Base-by-base conservation (phyloP, 2,888 invertebrate species). In the Pheosia tremula region DNA sequence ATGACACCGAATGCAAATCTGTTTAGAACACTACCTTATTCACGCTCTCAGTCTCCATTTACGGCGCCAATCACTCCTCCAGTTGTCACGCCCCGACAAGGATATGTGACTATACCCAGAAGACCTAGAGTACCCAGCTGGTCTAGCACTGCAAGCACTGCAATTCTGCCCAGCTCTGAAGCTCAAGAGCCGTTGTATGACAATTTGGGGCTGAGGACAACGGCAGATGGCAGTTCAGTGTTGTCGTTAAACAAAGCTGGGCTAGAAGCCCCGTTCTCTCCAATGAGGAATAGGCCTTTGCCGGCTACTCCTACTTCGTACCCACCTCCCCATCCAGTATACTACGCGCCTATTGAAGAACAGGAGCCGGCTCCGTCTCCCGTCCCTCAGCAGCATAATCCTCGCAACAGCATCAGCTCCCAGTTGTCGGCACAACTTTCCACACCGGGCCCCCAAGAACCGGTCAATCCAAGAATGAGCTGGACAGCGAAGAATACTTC, bases 51-150 rank as follows among this genome's bases (percentile, higher is more conserved):
- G 67, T 97, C 97, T n/a, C 97, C 97, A 0, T 97, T 97, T 75
- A 95, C 96, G 43, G 95, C 95, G 6, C 94, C 94, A 41, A 91
- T 94, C 4, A 92, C 94, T 54, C 95, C 95, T 7, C 96, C 96
- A 41, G 95, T 96, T 6, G 94, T 96, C 52, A 95, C 96, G 38
- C 96, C 96, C 5, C 95, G 96, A 68, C 97, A 97, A 83, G 97
- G 97, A 10, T 98, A 97, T 84, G 97, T 97, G 54, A 98, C 98
- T 13, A 97, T 98, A 65, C 98, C 98, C 0, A 94, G 98, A 72
- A 94, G 97, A 78, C 97, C 97, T 0, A 94, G 98, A 68, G 97
- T 97, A 0, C 97, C 97, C 2, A 97, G 97, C 80, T 97, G 97
- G 97, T 96, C 96, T 85, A 85, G 96, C 94, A 87, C 95, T 86